Base-by-base conservation (phyloP, 2,888 invertebrate species). In the Tipula confusa region DNA sequence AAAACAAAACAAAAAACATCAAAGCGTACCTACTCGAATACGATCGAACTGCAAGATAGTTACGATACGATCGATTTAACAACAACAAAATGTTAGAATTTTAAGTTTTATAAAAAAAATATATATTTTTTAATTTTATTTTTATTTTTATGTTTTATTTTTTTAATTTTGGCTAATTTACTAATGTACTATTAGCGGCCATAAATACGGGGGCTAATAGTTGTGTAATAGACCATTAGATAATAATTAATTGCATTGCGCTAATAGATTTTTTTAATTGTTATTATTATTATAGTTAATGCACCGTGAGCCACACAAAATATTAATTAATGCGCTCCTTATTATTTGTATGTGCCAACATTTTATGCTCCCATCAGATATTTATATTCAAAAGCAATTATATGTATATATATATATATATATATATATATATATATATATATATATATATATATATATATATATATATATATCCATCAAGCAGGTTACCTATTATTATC, bases 11-110 rank as follows among this genome's bases (percentile, higher is more conserved):
- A 43, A 4, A 64, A 64, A 18, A 64, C 64, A 64, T 64, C 64
- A 64, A 64, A 64, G 64, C 64, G 64, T 64, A 64, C 64, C 64
- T 64, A 64, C 64, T 64, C 64, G 64, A 64, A 64, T 64, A 64
- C 64, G 64, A 64, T 64, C 64, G 64, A 64, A 64, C 64, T 64
- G 24, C 64, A 64, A 64, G 64, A 64, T 24, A 64, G 64, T 64
- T 64, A 64, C 64, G 64, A 64, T 64, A 64, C 64, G 64, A 64
- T 64, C 64, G 64, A 64, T 64, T 64, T 64, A 64, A 64, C 64
- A 64, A 64, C 64, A 64, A 24, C 64, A 64, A 64, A 64, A 64
- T 64, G 24, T 24, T 64, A 64, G 24, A 64, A 64, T 24, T 64
- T 64, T 64, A 64, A 64, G 64, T 64, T 64, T 64, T 64, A 64